Percentiles rank a stretch among this genome's conserved stretches.
Evolutionary conservation across 2,888 invertebrate species (phyloP).

Genomic region (Drosophila stalkeri): DNA sequence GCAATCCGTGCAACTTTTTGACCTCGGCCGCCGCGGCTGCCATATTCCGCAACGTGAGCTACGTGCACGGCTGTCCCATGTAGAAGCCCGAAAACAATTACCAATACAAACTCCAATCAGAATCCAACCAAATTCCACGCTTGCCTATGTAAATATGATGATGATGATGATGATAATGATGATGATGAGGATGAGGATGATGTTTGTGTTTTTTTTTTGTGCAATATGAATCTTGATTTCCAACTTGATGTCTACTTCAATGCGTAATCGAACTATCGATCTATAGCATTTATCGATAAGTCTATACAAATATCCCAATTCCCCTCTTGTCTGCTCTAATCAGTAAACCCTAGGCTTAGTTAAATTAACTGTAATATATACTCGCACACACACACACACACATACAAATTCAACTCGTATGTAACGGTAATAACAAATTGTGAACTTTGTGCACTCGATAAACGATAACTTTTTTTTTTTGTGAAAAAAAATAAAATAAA

Average conservation of each 20-base stretch:
- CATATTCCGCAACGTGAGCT: slow-evolving; percentile 90
- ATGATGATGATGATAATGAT: not conserved
- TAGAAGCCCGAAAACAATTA: slow-evolving; percentile 81
- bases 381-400: not conserved
- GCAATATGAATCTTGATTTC: slow-evolving; percentile 55
- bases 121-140: slow-evolving; percentile 13
- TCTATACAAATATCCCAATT: slow-evolving; percentile 1
- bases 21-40: slow-evolving; percentile 89
- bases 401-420: slow-evolving; percentile 15
- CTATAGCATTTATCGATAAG: slow-evolving; percentile 24
- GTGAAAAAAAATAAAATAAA: slow-evolving; percentile 44
- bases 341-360: slow-evolving; percentile 63
- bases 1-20: slow-evolving; percentile 87
- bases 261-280: slow-evolving; percentile 20
- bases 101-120: not conserved
- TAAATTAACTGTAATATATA: slow-evolving; percentile 73
- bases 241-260: not conserved
- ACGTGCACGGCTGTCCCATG: slow-evolving; percentile 90
- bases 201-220: slow-evolving; percentile 48
- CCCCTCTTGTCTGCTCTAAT: slow-evolving; percentile 21
- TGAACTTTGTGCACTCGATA: slow-evolving; percentile 55
- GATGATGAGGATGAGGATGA: not conserved
- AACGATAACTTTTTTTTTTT: slow-evolving; percentile 54
- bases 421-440: slow-evolving; percentile 33
- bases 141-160: slow-evolving; percentile 27